Conservation (phyloP, 2,888 invertebrate species). For the Anoplius nigerrimus region DNA sequence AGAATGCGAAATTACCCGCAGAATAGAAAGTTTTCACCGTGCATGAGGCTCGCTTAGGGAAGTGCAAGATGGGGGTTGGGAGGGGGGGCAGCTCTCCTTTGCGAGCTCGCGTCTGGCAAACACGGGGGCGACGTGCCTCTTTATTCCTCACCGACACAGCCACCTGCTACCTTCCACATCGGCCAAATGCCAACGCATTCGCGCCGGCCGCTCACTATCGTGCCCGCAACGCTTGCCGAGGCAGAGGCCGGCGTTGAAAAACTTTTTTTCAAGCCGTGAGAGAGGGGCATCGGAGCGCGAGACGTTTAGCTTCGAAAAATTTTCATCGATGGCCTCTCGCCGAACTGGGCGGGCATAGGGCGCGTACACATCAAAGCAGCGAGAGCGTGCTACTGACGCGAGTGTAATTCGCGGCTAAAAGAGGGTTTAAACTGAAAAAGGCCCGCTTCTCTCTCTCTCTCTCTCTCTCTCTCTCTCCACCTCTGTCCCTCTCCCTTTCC, state of each 20-base stretch:
- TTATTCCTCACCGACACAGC: constrained; percentile 32
- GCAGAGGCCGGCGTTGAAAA: background rate
- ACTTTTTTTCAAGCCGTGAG: background rate
- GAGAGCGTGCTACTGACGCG: too few relatives aligned
- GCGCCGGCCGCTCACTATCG: too few relatives aligned
- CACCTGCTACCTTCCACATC: constrained; percentile 43
- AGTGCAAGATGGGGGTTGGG: background rate
- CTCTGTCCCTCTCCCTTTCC: too few relatives aligned
- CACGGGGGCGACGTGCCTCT: constrained; percentile 18
- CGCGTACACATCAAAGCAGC: too few relatives aligned
- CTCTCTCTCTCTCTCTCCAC: too few relatives aligned
- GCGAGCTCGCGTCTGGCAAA: constrained; percentile 34
- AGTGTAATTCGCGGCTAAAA: too few relatives aligned
- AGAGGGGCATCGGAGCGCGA: background rate
- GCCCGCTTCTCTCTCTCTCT: too few relatives aligned
- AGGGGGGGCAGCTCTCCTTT: constrained; percentile 20
- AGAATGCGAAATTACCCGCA: constrained; percentile 43
- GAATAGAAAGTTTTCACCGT: constrained; percentile 27
- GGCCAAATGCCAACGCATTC: constrained; percentile 24
- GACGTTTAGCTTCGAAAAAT: background rate
- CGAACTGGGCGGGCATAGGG: too few relatives aligned
- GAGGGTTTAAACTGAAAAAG: too few relatives aligned
- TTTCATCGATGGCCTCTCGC: background rate
- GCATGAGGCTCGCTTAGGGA: constrained; percentile 19
- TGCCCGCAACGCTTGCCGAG: too few relatives aligned